Percentiles rank a stretch among this genome's conserved stretches.
Evolutionary conservation across 1,140 invertebrate genomes (phyloP).

Genomic region (Capitella teleta): DNA sequence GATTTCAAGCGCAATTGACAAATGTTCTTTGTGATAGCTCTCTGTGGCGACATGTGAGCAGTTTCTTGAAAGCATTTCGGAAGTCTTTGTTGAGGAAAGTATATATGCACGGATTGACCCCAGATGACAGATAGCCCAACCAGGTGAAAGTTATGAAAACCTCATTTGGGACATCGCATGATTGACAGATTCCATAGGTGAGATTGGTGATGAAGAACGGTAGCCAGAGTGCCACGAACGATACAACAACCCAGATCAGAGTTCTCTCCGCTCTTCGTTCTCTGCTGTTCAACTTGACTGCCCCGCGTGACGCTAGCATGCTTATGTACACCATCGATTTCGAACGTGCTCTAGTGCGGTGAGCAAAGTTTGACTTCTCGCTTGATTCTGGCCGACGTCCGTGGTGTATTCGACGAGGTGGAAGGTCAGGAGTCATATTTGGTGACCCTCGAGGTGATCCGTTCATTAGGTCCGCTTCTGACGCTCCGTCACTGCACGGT

Average conservation of each 20-base stretch:
- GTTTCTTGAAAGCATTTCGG: conserved; percentile 62
- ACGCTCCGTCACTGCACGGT: no score
- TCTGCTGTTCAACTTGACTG: conserved; percentile 17
- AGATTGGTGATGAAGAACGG: conserved; percentile 40
- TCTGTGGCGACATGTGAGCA: conserved; percentile 30
- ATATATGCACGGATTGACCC: conserved; percentile 69
- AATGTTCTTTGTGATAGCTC: no score
- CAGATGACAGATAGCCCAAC: conserved; percentile 95
- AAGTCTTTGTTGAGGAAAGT: conserved; percentile 87
- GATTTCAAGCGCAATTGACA: no score
- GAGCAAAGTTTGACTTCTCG: background rate
- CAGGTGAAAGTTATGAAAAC: conserved; percentile 55
- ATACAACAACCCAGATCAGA: conserved; percentile 41
- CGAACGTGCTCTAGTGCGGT: background rate
- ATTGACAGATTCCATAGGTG: conserved; percentile 31
- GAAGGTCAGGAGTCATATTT: no score
- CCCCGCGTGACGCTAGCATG: conserved; percentile 1
- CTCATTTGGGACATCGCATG: conserved; percentile 25
- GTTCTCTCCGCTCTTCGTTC: conserved; percentile 51
- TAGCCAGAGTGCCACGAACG: conserved; percentile 40
- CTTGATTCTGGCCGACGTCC: background rate
- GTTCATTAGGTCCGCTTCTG: no score
- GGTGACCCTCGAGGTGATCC: no score
- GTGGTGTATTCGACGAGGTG: background rate
- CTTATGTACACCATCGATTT: conserved; percentile 6